These are phyloP conservation scores for Trogon surrucura DNA, from an alignment of 2,113 vertebrate species.

Conservation along the genomic window DNA sequence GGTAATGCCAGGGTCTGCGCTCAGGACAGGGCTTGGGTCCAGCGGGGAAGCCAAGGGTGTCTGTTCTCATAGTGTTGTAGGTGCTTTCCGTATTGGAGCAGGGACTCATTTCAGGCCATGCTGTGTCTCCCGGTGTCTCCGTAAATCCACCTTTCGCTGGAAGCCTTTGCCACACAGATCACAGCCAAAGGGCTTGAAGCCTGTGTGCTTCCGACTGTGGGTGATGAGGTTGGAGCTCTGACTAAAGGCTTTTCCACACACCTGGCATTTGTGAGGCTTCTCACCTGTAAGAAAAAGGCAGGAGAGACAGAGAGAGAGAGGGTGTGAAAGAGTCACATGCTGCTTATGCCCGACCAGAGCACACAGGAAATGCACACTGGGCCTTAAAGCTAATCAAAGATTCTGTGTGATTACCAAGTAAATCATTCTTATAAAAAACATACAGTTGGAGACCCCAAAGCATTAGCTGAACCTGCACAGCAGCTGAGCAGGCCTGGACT, in stretches of 20 bases:
- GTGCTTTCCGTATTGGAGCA: background rate
- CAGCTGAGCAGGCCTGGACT: background rate
- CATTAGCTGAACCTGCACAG: background rate
- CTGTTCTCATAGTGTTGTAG: constrained; percentile 75
- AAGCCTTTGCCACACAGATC: constrained; percentile 97
- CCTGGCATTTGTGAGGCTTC: constrained; percentile 98
- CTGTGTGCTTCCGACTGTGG: constrained; percentile 97
- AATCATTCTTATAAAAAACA: background rate
- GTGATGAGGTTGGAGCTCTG: constrained; percentile 99
- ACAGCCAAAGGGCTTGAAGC: constrained; percentile 97
- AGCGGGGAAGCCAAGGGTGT: background rate
- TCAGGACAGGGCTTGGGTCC: background rate
- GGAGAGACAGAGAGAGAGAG: background rate
- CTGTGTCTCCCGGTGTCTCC: constrained; percentile 95
- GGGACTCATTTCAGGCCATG: constrained; percentile 90
- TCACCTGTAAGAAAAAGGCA: constrained; percentile 82
- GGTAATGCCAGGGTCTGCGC: background rate
- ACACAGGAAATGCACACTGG: background rate
- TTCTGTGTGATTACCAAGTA: background rate
- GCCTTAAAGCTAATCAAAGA: background rate
- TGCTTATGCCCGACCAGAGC: background rate
- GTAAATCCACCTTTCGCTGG: constrained; percentile 96
- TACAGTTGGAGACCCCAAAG: background rate
- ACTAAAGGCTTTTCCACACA: constrained; percentile 99
- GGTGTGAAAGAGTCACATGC: background rate